phyloP scores from a whole-genome alignment of 2,797 vertebrate species.

The Naso thynnoides region DNA sequence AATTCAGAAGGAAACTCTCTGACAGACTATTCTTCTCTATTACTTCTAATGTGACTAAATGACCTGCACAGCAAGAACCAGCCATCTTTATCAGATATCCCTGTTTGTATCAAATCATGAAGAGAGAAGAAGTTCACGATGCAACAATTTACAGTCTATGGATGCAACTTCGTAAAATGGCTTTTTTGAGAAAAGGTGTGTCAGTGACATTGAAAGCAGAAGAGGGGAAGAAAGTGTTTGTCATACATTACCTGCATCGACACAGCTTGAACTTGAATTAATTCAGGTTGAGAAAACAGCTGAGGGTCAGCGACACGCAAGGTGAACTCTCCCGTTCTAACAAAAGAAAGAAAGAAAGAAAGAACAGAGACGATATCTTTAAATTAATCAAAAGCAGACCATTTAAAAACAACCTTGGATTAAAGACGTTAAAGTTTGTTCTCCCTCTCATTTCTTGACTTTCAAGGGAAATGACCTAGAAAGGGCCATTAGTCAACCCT shows the following conservation, averaged over 20 bases:
- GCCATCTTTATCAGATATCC: neutral
- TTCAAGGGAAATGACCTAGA: conserved; percentile 2
- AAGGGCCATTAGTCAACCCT: neutral
- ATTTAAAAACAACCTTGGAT: neutral
- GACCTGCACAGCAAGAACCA: neutral
- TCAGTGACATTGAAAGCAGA: neutral
- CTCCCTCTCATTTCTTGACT: neutral
- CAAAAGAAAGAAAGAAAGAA: neutral
- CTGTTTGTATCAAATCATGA: neutral
- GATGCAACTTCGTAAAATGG: neutral
- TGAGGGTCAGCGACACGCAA: conserved; percentile 70
- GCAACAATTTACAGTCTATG: neutral
- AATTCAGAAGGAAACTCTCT: conserved; percentile 4
- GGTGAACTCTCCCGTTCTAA: conserved; percentile 69
- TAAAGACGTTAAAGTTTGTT: neutral
- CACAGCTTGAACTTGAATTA: conserved; percentile 60
- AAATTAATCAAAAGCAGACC: neutral
- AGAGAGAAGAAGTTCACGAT: neutral
- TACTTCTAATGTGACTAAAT: neutral
- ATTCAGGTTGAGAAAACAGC: conserved; percentile 61
- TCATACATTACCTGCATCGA: conserved; percentile 68
- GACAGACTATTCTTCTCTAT: neutral
- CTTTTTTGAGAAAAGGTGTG: neutral
- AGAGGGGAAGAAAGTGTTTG: neutral
- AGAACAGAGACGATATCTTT: neutral